Base-by-base conservation (phyloP, 2,888 invertebrate species). In the Metallyticus violacea region DNA sequence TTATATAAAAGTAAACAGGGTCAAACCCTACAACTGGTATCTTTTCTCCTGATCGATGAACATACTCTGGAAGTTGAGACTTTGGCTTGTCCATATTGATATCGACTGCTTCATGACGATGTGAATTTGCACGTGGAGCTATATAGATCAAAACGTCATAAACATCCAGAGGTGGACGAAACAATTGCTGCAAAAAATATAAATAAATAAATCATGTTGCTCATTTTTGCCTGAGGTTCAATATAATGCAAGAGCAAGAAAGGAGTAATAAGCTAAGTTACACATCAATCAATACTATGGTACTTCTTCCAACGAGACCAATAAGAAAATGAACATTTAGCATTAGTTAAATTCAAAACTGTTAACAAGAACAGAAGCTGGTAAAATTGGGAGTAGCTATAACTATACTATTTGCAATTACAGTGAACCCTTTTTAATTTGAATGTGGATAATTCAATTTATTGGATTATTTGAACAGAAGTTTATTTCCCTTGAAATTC, bases 91-190 rank as follows among this genome's bases (percentile, higher is more conserved):
- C 82, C 28, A 28, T 79, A 26, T 86, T 85, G 15, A 87, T 85
- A 88, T 93, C 92, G 3, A 94, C 89, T 27, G 92, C 91, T 89
- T 94, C 93, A 87, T 91, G 90, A 85, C 91, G 90, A 86, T 93
- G 91, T 89, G 92, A 93, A 91, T 91, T 92, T 84, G 91, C 91
- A 27, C 88, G 87, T 0, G 91, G 89, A 40, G 94, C 93, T 6
- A 98, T 91, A 89, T 94, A 93, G 90, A 99, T 96, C 0, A 97
- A 87, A 7, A 95, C 93, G 92, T 98, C 95, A 91, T 96, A 98
- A 1, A 95, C 96, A 0, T 93, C 92, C 83, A 94, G 90, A 0
- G 95, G 93, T 2, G 96, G 94, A 29, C 93, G 91, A 90, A 96
- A 97, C n/a, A 95, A 90, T 80, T 90, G 89, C 92, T 91, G 90